Percentiles rank a stretch among this genome's conserved stretches.
These are phyloP conservation scores for Sylvilagus bachmani DNA, from an alignment of 2,113 vertebrate species.

Conservation along the genomic window DNA sequence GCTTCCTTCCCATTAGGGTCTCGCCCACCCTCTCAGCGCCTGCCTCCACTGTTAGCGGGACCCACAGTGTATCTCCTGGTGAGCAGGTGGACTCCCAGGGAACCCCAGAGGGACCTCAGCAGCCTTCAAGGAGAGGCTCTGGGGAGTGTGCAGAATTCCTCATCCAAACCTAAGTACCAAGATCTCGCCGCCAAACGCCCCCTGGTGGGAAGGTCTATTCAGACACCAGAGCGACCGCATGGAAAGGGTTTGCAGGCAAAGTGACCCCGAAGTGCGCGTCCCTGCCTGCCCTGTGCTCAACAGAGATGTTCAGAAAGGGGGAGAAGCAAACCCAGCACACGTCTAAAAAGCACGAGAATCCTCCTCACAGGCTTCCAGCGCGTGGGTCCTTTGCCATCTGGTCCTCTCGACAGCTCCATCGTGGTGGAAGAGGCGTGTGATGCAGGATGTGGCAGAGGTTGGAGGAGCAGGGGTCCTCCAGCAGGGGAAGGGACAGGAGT, in stretches of 20 bases:
- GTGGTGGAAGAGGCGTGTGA: accelerated
- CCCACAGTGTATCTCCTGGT: constrained; percentile 53
- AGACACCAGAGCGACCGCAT: too few species aligned
- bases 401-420: too few species aligned
- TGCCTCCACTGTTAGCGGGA: neutral
- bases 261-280: neutral
- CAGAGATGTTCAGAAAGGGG: neutral
- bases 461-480: too few species aligned
- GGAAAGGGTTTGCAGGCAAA: neutral
- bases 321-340: neutral
- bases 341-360: neutral
- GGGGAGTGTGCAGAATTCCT: too few species aligned
- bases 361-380: too few species aligned
- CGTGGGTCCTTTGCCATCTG: neutral
- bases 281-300: neutral
- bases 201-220: too few species aligned
- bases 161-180: too few species aligned
- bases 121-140: neutral
- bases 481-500: too few species aligned
- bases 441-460: accelerated
- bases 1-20: constrained; percentile 61
- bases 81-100: neutral
- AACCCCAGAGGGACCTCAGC: neutral
- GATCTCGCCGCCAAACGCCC: too few species aligned
- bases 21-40: constrained; percentile 42